Evolutionary conservation across 2,113 vertebrate genomes (phyloP).

Genomic region (Calonectris borealis): DNA sequence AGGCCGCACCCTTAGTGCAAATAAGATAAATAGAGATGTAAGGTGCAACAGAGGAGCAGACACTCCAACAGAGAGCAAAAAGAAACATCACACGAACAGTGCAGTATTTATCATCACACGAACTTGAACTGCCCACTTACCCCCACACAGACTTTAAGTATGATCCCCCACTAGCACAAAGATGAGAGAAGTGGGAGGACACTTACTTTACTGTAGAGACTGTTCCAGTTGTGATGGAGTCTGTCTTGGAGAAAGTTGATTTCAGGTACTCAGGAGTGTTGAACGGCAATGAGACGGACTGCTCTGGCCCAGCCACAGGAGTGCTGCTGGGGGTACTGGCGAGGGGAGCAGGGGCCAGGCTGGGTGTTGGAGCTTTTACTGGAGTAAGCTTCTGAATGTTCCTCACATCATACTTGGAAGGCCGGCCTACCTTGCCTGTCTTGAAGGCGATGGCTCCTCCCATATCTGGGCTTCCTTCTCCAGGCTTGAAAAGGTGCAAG

Average conservation of each 20-base stretch:
- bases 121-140: background rate
- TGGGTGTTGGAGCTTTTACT: constrained; percentile 80
- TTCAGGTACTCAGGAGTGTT: constrained; percentile 92
- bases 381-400: constrained; percentile 93
- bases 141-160: background rate
- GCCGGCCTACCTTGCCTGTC: constrained; percentile 95
- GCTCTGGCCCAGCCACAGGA: constrained; percentile 82
- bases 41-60: background rate
- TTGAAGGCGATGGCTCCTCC: constrained; percentile 98
- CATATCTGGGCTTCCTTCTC: constrained; percentile 96
- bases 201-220: constrained; percentile 99
- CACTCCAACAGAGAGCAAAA: background rate
- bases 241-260: constrained; percentile 98
- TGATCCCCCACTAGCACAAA: background rate
- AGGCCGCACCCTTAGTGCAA: background rate
- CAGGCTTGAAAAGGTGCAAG: constrained; percentile 96
- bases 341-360: constrained; percentile 82
- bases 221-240: constrained; percentile 98
- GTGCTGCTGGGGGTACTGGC: constrained; percentile 77
- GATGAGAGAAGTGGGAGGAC: background rate
- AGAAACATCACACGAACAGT: background rate
- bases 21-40: background rate
- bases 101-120: background rate
- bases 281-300: constrained; percentile 86
- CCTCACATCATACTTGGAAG: constrained; percentile 97